phyloP scores from a whole-genome alignment of 2,888 invertebrate species.

The Teleiodes luculella region DNA sequence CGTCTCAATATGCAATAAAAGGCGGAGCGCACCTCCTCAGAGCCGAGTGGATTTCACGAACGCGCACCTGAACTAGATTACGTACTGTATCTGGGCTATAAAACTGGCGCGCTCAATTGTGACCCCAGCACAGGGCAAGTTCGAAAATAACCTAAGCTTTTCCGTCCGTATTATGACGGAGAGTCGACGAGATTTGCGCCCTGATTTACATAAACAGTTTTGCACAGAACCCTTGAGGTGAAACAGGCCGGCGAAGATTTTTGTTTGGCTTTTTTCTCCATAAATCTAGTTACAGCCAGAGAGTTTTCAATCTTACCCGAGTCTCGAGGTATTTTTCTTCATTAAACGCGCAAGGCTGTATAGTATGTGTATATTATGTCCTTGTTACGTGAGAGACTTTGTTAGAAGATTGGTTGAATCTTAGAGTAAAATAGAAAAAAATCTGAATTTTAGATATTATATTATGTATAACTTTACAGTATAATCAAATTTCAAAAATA shows the following conservation, averaged over 20 bases:
- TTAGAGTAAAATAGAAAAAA: background rate
- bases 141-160: conserved; percentile 59
- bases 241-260: conserved; percentile 19
- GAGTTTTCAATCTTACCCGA: conserved; percentile 5
- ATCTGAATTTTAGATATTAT: too few relatives aligned
- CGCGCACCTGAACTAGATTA: conserved; percentile 75
- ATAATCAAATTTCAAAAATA: too few relatives aligned
- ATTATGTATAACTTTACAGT: too few relatives aligned
- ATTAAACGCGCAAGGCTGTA: background rate
- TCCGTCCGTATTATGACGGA: conserved; percentile 48
- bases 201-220: conserved; percentile 63
- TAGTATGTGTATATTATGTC: too few relatives aligned
- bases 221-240: conserved; percentile 38
- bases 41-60: conserved; percentile 61
- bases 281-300: conserved; percentile 6
- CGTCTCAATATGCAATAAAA: conserved; percentile 78
- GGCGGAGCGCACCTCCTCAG: conserved; percentile 66
- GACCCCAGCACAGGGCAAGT: conserved; percentile 53
- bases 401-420: background rate
- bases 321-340: conserved; percentile 9
- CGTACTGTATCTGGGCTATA: conserved; percentile 59
- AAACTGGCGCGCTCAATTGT: conserved; percentile 65
- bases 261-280: conserved; percentile 3
- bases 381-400: too few relatives aligned
- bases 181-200: conserved; percentile 45